Percentiles rank a stretch among this genome's conserved stretches.
These are phyloP conservation scores for Podocnemis expansa DNA, from an alignment of 2,113 vertebrate species.

Conservation along the genomic window DNA sequence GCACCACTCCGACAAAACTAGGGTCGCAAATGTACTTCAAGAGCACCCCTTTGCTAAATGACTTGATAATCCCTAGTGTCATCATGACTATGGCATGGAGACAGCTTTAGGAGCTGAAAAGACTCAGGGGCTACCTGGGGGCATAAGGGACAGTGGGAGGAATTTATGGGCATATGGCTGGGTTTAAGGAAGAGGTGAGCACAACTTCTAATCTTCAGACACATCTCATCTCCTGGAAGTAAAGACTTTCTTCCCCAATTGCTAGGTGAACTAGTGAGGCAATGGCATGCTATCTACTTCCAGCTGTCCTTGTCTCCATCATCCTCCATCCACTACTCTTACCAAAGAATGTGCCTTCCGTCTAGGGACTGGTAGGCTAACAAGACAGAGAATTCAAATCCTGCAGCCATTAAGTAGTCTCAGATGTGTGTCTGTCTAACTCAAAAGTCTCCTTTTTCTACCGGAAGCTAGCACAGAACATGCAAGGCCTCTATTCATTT, in stretches of 20 bases:
- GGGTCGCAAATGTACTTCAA: neutral
- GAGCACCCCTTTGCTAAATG: neutral
- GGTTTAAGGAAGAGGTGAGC: neutral
- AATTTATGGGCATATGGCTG: neutral
- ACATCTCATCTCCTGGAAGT: slow-evolving; percentile 31
- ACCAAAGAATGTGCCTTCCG: neutral
- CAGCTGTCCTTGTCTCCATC: neutral
- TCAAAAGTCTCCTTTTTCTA: neutral
- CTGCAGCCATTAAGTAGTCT: neutral
- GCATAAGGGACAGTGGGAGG: neutral
- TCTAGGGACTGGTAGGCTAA: neutral
- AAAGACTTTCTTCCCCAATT: slow-evolving; percentile 23
- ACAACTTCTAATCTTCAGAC: slow-evolving; percentile 16
- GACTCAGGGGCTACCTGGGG: neutral
- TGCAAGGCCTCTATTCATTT: too few species aligned
- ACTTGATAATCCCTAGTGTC: neutral
- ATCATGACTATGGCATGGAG: neutral
- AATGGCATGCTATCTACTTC: neutral
- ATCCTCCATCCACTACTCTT: neutral
- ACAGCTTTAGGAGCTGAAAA: slow-evolving; percentile 39
- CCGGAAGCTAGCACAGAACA: neutral
- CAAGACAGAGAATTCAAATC: neutral
- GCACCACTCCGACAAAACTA: neutral
- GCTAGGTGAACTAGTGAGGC: neutral
- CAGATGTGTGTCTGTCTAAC: neutral